These are phyloP conservation scores for Drosophila borealis DNA, from an alignment of 2,888 invertebrate genomes.

Conservation along the genomic window DNA sequence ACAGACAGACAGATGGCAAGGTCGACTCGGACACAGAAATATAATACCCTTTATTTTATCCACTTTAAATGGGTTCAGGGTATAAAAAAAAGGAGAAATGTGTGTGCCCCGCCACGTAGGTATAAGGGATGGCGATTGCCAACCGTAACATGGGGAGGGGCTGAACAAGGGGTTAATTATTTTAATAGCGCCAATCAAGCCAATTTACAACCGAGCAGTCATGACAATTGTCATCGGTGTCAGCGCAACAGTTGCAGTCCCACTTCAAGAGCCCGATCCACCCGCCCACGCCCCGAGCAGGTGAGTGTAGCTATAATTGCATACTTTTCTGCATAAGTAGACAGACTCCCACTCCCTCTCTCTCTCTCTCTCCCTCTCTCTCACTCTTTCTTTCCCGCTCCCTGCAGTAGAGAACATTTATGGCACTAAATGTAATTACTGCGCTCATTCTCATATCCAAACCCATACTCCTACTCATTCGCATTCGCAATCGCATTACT, in stretches of 20 bases:
- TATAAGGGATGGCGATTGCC: conserved; percentile 1
- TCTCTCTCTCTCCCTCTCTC: too few species aligned
- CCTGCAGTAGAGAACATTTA: conserved; percentile 23
- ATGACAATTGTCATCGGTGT: conserved; percentile 51
- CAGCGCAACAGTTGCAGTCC: conserved; percentile 50
- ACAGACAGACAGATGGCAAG: too few species aligned
- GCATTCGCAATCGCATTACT: conserved; percentile 9
- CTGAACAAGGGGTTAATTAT: conserved; percentile 51
- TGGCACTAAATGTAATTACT: conserved; percentile 70
- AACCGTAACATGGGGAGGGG: neutral
- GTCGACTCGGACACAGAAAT: too few species aligned
- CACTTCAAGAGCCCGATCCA: neutral
- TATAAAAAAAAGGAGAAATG: neutral
- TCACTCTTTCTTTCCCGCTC: neutral
- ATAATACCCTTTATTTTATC: too few species aligned
- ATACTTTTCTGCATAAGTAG: conserved; percentile 51
- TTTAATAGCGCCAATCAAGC: conserved; percentile 71
- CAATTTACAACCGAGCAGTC: conserved; percentile 50
- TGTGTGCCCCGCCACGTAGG: conserved; percentile 31
- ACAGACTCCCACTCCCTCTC: neutral
- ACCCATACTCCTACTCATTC: neutral
- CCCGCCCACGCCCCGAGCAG: neutral
- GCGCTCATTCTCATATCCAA: neutral
- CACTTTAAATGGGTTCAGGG: too few species aligned
- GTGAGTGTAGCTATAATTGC: conserved; percentile 69